Percentiles rank a stretch among this genome's conserved stretches.
phyloP scores from a whole-genome alignment of 2,113 vertebrate species.

The Dinomys branickii region DNA sequence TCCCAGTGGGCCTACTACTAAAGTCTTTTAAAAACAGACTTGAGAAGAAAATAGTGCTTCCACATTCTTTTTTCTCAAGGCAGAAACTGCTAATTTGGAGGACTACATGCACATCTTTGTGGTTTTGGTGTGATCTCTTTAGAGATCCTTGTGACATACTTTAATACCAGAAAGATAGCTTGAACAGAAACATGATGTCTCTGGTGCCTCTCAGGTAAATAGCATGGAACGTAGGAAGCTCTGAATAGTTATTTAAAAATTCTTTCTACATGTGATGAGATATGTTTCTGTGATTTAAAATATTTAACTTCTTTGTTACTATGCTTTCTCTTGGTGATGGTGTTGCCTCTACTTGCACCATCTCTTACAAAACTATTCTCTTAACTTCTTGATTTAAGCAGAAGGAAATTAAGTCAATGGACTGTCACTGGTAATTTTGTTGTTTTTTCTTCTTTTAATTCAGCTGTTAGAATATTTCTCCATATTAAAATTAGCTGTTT shows the following conservation, averaged over 20 bases:
- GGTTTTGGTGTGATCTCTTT: not conserved
- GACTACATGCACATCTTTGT: not conserved
- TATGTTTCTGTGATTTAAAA: not conserved
- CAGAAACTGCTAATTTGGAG: not conserved
- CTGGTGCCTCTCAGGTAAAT: not conserved
- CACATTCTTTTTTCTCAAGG: not conserved
- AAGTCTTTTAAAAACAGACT: conserved; percentile 47
- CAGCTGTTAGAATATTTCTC: conserved; percentile 31
- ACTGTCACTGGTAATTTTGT: conserved; percentile 73
- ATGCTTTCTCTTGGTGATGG: not conserved
- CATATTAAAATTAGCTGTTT: conserved; percentile 67
- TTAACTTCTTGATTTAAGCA: conserved; percentile 55
- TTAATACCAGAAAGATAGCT: not conserved
- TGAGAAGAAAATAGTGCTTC: conserved; percentile 12
- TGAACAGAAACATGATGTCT: not conserved
- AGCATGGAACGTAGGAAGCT: rapidly evolving
- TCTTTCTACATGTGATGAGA: not conserved
- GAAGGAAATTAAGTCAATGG: not conserved
- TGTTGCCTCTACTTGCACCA: not conserved
- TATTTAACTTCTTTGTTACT: not conserved
- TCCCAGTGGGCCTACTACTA: conserved; percentile 50
- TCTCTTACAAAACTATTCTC: not conserved
- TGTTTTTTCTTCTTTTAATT: conserved; percentile 72
- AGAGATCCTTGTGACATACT: not conserved
- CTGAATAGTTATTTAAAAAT: not conserved